Conservation (phyloP, 2,888 invertebrate genomes). For the Onthophagus sagittarius region DNA sequence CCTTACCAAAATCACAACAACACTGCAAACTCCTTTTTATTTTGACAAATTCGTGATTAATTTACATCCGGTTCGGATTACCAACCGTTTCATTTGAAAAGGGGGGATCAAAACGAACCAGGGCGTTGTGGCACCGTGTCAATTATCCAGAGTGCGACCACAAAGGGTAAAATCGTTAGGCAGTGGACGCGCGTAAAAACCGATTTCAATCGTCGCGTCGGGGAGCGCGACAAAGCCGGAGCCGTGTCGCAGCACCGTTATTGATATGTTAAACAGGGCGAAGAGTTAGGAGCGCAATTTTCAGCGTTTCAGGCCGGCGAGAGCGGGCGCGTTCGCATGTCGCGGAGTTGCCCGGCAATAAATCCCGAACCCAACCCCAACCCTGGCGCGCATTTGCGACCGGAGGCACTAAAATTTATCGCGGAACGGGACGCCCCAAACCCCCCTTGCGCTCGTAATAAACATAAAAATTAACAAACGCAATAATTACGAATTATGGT, state of each 20-base stretch:
- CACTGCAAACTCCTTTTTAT: no score
- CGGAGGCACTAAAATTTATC: not conserved
- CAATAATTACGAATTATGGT: not conserved
- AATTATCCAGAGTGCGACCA: not conserved
- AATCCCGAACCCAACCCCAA: not conserved
- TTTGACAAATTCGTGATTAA: not conserved
- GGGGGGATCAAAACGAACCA: not conserved
- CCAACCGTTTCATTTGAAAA: not conserved
- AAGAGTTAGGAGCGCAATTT: not conserved
- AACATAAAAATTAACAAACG: not conserved
- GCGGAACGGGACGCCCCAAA: not conserved
- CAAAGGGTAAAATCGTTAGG: not conserved
- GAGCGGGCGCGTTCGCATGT: not conserved
- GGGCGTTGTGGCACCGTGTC: not conserved
- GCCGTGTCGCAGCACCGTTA: not conserved
- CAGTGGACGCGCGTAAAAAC: not conserved
- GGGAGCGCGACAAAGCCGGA: not conserved
- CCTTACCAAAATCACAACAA: no score
- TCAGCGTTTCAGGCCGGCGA: not conserved
- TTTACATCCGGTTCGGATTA: not conserved
- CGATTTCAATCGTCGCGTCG: not conserved
- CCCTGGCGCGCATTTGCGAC: not conserved
- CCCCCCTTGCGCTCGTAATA: not conserved
- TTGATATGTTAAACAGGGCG: not conserved
- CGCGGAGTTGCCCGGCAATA: not conserved